A percentile compares a stretch with the other conserved stretches of the same genome.
phyloP scores from a whole-genome alignment of 2,113 vertebrate genomes.

The Actenoides lindsayi region DNA sequence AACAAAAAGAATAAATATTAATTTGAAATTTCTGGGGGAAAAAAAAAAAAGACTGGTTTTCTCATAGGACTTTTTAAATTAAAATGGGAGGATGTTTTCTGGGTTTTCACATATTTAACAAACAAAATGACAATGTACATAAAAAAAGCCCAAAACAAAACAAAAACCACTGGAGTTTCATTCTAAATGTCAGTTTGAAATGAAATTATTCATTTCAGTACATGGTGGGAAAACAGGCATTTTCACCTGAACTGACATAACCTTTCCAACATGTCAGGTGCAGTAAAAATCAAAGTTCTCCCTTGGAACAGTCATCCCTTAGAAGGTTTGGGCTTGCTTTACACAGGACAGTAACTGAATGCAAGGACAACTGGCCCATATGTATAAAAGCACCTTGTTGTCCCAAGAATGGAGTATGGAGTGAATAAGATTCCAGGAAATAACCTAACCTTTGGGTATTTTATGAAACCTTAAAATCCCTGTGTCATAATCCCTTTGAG shows the following conservation, averaged over 20 bases:
- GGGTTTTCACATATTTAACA: not conserved
- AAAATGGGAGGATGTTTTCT: not conserved
- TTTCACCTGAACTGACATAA: not conserved
- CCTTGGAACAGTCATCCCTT: not conserved
- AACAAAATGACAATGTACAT: not conserved
- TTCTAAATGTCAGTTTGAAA: constrained; percentile 25
- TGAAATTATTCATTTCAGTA: constrained; percentile 4
- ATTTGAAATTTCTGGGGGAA: constrained; percentile 14
- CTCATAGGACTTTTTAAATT: not conserved
- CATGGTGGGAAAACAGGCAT: not conserved
- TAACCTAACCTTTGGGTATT: not conserved
- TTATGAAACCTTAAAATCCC: not conserved
- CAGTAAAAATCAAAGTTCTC: not conserved
- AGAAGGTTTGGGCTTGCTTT: not conserved
- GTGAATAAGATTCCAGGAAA: not conserved
- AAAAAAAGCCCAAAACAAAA: not conserved
- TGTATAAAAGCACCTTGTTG: not conserved
- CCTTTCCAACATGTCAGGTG: not conserved
- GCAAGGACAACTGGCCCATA: not conserved
- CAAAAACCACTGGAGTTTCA: not conserved
- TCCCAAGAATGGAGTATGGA: not conserved
- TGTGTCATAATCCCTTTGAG: not conserved
- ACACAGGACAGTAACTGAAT: not conserved
- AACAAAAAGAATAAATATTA: not conserved
- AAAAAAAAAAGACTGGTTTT: not conserved